Evolutionary conservation across 2,888 invertebrate genomes (phyloP), one percentile per base, ranked within the genome.

Genomic region (Apoda limacodes): DNA sequence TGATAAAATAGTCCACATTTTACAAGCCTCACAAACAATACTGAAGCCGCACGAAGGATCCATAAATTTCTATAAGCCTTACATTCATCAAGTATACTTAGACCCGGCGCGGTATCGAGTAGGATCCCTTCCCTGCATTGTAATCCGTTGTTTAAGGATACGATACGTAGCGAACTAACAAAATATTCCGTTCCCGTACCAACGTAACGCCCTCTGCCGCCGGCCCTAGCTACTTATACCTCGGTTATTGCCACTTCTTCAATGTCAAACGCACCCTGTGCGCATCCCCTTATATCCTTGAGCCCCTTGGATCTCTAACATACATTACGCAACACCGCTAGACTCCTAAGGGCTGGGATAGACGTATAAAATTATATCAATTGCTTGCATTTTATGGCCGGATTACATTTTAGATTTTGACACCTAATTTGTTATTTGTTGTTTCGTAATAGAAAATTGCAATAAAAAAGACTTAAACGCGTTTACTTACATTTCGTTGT

Each of bases 161-260:
- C 55, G 48, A 50, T 56, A 60, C 60, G 48, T 43, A 52, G 52
- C 48, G 58, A 55, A 51, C 57, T 57, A 59, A 67, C 72, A 74
- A 74, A 75, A 74, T 80, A 81, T 82, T 81, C 82, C 55, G 72
- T 66, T 76, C 78, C 78, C 81, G 81, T 81, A 66, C 63, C 60
- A 51, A 61, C 64, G 72, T 75, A 74, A 78, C 75, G 75, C 72
- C 78, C 74, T 70, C 61, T 52, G 59, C 56, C 57, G 57, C 55
- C 65, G 67, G 66, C 72, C 76, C 72, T 66, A 56, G 61, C 78
- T 75, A 75, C 78, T 81, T 82, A 78, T 81, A 74, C 80, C 76
- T 65, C 72, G 61, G 75, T 81, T 82, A 82, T 82, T 80, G 81
- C 74, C 81, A 81, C 82, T 82, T 80, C 82, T 81, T 82, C 82